Percentiles rank a stretch among this genome's conserved stretches.
These are phyloP conservation scores for Pogonocherus hispidulus DNA, from an alignment of 2,888 invertebrate species.

Conservation along the genomic window DNA sequence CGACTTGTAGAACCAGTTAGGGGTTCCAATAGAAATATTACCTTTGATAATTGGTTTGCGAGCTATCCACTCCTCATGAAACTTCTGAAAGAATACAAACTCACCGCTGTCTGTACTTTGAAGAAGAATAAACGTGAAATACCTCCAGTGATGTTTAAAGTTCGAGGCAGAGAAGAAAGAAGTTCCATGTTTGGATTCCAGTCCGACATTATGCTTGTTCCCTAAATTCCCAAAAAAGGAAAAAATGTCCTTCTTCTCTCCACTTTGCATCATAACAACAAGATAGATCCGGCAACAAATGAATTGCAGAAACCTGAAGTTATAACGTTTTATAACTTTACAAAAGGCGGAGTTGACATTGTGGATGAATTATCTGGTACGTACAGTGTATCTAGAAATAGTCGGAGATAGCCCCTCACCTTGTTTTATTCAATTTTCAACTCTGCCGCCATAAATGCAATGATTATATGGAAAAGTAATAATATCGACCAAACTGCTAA, in stretches of 20 bases:
- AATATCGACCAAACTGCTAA: constrained; percentile 21
- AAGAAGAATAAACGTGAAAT: constrained; percentile 14
- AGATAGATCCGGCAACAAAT: neutral
- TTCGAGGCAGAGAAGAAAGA: constrained; percentile 18
- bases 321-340: too few relatives aligned
- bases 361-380: neutral
- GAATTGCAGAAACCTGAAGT: neutral
- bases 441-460: constrained; percentile 22
- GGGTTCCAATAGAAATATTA: constrained; percentile 5
- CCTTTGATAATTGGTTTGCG: constrained; percentile 22
- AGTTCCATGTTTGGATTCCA: too few relatives aligned
- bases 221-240: too few relatives aligned
- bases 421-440: constrained; percentile 3
- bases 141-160: constrained; percentile 2
- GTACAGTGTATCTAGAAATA: constrained; percentile 7
- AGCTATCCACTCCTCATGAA: neutral
- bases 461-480: constrained; percentile 34
- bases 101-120: constrained; percentile 15
- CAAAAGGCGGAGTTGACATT: too few relatives aligned
- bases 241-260: too few relatives aligned
- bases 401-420: constrained; percentile 12
- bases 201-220: too few relatives aligned
- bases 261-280: constrained; percentile 9
- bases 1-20: constrained; percentile 4
- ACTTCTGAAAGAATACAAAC: neutral